Evolutionary conservation across 2,888 invertebrate species (phyloP).

Genomic region (Prosapia bicincta): DNA sequence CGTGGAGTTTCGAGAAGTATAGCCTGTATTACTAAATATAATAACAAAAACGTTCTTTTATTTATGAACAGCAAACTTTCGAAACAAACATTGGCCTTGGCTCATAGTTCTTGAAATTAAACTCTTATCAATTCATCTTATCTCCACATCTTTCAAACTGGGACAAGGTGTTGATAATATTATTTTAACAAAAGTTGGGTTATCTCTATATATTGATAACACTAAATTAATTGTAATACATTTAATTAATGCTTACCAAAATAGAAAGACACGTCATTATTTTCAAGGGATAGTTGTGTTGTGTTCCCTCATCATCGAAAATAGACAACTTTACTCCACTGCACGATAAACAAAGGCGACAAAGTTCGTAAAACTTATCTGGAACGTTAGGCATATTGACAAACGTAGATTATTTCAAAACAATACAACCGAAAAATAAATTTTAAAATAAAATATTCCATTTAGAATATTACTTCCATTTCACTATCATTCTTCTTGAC

Average conservation of each 20-base stretch:
- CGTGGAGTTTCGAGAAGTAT: not conserved
- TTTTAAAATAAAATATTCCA: constrained; percentile 24
- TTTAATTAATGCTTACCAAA: constrained; percentile 58
- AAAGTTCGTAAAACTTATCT: constrained; percentile 89
- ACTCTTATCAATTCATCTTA: constrained; percentile 40
- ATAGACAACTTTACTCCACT: constrained; percentile 73
- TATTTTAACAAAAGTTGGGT: constrained; percentile 4
- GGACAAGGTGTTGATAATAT: constrained; percentile 38
- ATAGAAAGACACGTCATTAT: constrained; percentile 77
- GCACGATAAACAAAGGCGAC: constrained; percentile 86
- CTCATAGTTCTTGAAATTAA: constrained; percentile 33
- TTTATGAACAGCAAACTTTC: not conserved
- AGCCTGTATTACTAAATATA: not conserved
- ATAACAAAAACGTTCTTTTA: not conserved
- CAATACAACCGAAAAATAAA: constrained; percentile 23
- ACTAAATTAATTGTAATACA: constrained; percentile 3
- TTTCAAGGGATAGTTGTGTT: constrained; percentile 64
- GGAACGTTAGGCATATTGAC: constrained; percentile 77
- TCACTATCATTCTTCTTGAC: constrained; percentile 27
- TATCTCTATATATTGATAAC: not conserved
- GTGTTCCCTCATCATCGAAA: constrained; percentile 71
- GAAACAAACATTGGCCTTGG: constrained; percentile 28
- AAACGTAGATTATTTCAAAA: constrained; percentile 22
- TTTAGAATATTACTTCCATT: constrained; percentile 30
- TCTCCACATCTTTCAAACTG: constrained; percentile 36